Conservation (phyloP, 1,140 invertebrate genomes). For the Drepana arcuata region DNA sequence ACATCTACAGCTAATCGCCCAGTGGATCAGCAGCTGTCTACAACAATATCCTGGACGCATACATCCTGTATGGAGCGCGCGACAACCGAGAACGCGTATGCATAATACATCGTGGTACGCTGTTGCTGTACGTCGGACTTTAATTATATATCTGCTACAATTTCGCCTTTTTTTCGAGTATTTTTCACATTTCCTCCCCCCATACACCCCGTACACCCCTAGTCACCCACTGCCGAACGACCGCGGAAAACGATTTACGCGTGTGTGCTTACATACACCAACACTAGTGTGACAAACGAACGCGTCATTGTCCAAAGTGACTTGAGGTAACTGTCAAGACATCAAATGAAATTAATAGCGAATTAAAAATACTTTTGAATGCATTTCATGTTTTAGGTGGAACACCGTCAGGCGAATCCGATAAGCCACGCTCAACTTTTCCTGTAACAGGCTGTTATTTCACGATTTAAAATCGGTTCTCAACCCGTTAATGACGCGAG, state of each 20-base stretch:
- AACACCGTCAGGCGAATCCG: conserved; percentile 42
- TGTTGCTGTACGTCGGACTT: conserved; percentile 63
- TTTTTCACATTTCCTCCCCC: conserved; percentile 68
- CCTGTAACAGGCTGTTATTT: conserved; percentile 69
- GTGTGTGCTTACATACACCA: conserved; percentile 51
- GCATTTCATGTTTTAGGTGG: conserved; percentile 61
- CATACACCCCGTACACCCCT: conserved; percentile 24
- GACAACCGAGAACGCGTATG: conserved; percentile 49
- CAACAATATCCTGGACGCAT: too few relatives aligned
- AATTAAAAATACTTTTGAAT: conserved; percentile 53
- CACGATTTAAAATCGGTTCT: conserved; percentile 71
- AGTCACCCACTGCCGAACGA: conserved; percentile 36
- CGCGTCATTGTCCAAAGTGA: conserved; percentile 1
- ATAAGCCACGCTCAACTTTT: conserved; percentile 66
- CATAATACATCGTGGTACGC: conserved; percentile 64
- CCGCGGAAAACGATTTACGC: conserved; percentile 40
- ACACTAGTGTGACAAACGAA: too few relatives aligned
- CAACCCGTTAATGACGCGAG: conserved; percentile 71
- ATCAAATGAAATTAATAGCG: too few relatives aligned
- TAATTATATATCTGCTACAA: conserved; percentile 73
- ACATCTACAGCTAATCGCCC: too few relatives aligned
- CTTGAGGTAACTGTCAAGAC: too few relatives aligned
- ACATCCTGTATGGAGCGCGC: conserved; percentile 31
- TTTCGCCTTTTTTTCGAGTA: conserved; percentile 71
- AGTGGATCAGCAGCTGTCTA: too few relatives aligned